phyloP scores from a whole-genome alignment of 2,113 vertebrate species.

The Protomyctophum bolini region DNA sequence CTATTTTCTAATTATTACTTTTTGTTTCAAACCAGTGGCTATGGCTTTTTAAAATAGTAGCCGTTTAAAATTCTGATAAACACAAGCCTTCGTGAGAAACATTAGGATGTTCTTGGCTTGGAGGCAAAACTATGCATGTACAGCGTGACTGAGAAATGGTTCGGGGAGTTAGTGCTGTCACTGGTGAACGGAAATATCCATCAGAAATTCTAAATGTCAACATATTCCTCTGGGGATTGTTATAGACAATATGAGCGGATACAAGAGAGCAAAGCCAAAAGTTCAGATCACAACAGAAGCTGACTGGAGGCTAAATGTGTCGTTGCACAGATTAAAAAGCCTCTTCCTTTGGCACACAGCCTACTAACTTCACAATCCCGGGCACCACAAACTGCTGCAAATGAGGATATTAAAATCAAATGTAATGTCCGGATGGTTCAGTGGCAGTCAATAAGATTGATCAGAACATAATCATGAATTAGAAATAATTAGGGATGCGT shows the following conservation, averaged over 20 bases:
- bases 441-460: constrained; percentile 51
- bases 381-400: constrained; percentile 8
- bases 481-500: constrained; percentile 38
- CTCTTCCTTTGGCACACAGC: not conserved
- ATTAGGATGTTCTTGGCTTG: too few relatives aligned
- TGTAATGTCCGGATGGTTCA: constrained; percentile 50
- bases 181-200: constrained; percentile 4
- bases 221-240: too few relatives aligned
- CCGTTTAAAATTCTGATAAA: too few relatives aligned
- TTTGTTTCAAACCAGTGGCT: too few relatives aligned
- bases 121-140: too few relatives aligned
- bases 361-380: not conserved
- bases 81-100: too few relatives aligned
- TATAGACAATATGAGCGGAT: not conserved
- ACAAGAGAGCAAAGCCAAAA: not conserved
- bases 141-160: too few relatives aligned
- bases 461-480: constrained; percentile 56
- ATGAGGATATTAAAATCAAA: constrained; percentile 20
- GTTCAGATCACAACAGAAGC: not conserved
- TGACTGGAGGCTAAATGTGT: not conserved
- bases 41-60: too few relatives aligned
- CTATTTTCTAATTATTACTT: too few relatives aligned
- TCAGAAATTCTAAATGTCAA: too few relatives aligned
- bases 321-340: not conserved
- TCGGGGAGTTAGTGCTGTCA: too few relatives aligned